Percentiles rank a stretch among this genome's conserved stretches.
Evolutionary conservation across 92 coral and sea anemone genomes (phyloP).

Genomic region (Parazoanthus swiftii): DNA sequence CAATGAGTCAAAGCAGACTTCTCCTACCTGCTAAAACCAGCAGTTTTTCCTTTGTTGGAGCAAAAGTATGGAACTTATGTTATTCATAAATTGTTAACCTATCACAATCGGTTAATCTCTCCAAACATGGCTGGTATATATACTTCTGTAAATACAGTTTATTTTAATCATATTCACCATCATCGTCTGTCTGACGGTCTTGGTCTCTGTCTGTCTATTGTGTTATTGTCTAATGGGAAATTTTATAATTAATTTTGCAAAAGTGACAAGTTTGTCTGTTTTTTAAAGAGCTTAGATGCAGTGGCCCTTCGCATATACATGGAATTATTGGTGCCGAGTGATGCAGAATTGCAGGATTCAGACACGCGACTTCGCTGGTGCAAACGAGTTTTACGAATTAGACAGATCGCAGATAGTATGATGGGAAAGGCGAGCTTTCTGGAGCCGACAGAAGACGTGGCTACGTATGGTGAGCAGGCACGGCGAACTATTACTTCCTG

Average conservation of each 20-base stretch:
- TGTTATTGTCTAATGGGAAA: no score
- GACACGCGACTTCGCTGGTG: constrained; percentile 65
- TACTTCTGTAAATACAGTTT: no score
- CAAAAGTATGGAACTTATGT: no score
- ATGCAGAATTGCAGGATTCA: constrained; percentile 47
- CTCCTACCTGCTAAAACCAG: no score
- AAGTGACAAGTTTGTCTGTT: not conserved
- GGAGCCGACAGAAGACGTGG: constrained; percentile 25
- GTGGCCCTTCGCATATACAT: constrained; percentile 74
- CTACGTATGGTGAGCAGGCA: constrained; percentile 26
- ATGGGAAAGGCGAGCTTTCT: constrained; percentile 24
- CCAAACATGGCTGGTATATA: no score
- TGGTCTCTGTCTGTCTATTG: no score
- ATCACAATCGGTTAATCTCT: no score
- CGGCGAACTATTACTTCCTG: not conserved
- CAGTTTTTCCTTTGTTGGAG: no score
- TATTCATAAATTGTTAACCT: no score
- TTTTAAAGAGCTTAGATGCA: constrained; percentile 68
- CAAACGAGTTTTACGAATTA: constrained; percentile 64
- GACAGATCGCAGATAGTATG: constrained; percentile 67
- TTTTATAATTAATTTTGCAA: not conserved
- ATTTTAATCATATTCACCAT: no score
- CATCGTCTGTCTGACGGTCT: no score
- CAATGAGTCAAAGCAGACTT: no score
- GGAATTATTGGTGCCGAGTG: constrained; percentile 63